Base-by-base conservation (phyloP, 2,888 invertebrate genomes). In the Dysmachus trigonus region DNA sequence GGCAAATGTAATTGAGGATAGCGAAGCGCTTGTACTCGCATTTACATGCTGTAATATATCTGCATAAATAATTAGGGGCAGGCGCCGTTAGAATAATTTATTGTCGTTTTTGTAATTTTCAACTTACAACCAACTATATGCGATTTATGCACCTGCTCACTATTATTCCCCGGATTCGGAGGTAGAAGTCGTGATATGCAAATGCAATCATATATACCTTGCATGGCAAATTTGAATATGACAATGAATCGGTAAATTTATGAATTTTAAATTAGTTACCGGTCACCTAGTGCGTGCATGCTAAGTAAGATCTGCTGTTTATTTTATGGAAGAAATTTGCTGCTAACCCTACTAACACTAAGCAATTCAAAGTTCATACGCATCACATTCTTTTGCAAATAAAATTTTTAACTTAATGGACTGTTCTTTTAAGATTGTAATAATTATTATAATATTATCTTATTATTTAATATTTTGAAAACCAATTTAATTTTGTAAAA, bases 1-100 rank as follows among this genome's bases (percentile, higher is more conserved):
- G 76, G 38, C 76, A 13, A 76, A 38, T 76, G 38, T 76, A 76
- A 76, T 76, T 76, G 76, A n/a, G 76, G 76, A 76, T 76, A 76
- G 38, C 76, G 62, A 62, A 22, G 22, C 38, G 38, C 76, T 22
- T 38, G 76, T 76, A 76, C 76, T 7, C 22, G 22, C 22, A 35
- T 62, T 35, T 76, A 38, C 35, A 76, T 76, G 76, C 38, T 38
- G 22, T 76, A 38, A 33, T 38, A 76, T 38, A 38, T 35, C 76
- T 76, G 76, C 76, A 76, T 76, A 76, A 76, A 76, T 76, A 38
- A 76, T 38, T 13, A 76, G 18, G 22, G 8, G 35, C 76, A 76
- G 35, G 76, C 76, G 76, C 76, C 76, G 73, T 73, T 33, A n/a
- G 73, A 73, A 73, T 33, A 27, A 73, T 73, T 73, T 73, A 73